Percentiles rank a stretch among this genome's conserved stretches.
phyloP scores from a whole-genome alignment of 37 sponge, comb jelly and placozoan genomes.

The Diacarnus erythraeanus region DNA sequence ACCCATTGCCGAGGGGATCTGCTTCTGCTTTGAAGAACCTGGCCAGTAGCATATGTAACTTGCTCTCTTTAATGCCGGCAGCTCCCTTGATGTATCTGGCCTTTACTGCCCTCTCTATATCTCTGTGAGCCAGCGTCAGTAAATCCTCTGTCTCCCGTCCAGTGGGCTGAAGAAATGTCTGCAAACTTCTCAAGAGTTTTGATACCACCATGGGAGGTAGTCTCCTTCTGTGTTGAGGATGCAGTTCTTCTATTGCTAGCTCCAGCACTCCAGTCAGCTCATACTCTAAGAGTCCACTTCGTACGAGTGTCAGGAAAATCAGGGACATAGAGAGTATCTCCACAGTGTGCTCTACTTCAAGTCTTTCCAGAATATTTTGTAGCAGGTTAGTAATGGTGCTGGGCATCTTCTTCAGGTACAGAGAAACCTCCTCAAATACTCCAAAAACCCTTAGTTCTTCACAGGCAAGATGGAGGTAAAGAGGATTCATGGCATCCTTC shows the following conservation, averaged over 20 bases:
- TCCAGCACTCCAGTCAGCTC: conserved; percentile 65
- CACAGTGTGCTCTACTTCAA: conserved; percentile 77
- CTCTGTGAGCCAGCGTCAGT: conserved; percentile 70
- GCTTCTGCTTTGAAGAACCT: conserved; percentile 61
- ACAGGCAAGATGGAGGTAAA: conserved; percentile 91
- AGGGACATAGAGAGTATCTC: conserved; percentile 65
- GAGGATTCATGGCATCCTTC: conserved; percentile 92
- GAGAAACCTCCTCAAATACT: conserved; percentile 80
- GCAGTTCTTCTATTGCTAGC: not conserved
- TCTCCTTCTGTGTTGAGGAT: not conserved
- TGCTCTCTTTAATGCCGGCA: conserved; percentile 40
- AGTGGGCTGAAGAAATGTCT: conserved; percentile 76
- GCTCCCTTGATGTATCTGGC: conserved; percentile 77
- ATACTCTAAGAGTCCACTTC: conserved; percentile 75
- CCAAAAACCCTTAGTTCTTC: conserved; percentile 96
- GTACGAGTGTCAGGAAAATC: conserved; percentile 61
- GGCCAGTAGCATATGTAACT: conserved; percentile 62
- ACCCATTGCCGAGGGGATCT: conserved; percentile 70
- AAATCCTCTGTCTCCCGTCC: conserved; percentile 43
- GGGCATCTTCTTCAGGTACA: conserved; percentile 66
- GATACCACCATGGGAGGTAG: conserved; percentile 66
- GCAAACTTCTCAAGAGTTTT: conserved; percentile 67
- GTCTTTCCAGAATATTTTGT: conserved; percentile 77
- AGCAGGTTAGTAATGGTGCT: conserved; percentile 69
- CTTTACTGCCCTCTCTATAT: conserved; percentile 75